Evolutionary conservation across 2,888 invertebrate genomes (phyloP).

Genomic region (Adelphocoris suturalis): DNA sequence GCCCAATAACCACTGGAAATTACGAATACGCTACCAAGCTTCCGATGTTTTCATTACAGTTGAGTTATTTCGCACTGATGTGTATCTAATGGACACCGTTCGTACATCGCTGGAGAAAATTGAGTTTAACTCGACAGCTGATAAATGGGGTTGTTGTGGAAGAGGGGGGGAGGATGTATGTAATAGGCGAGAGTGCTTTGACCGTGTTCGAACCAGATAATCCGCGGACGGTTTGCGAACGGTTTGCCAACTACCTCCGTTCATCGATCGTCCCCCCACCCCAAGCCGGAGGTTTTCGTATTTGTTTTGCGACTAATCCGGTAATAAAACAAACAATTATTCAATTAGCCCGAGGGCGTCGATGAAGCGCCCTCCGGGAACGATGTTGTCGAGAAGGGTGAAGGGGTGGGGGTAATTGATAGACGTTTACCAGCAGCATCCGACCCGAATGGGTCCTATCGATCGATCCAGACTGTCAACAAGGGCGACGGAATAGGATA

Average conservation of each 20-base stretch:
- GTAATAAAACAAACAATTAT: conserved; percentile 64
- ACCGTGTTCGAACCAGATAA: conserved; percentile 44
- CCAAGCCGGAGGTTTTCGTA: not conserved
- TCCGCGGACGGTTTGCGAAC: conserved; percentile 12
- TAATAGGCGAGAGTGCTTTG: conserved; percentile 25
- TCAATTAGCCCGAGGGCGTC: conserved; percentile 53
- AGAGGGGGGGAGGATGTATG: not conserved
- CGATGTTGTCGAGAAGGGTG: not conserved
- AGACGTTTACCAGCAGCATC: not conserved
- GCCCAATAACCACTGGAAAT: too few relatives aligned
- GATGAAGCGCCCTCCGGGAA: not conserved
- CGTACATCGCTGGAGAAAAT: not conserved
- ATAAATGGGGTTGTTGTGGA: not conserved
- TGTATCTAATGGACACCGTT: not conserved
- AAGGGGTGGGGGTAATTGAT: not conserved
- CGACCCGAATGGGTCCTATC: not conserved
- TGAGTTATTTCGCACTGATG: not conserved
- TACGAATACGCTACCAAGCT: too few relatives aligned
- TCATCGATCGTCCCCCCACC: conserved; percentile 9
- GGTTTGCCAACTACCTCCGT: not conserved
- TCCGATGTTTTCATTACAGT: not conserved
- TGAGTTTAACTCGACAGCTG: not conserved
- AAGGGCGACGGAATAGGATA: not conserved
- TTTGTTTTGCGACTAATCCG: conserved; percentile 61
- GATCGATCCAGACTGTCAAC: not conserved